These are phyloP conservation scores for Acrocephalus arundinaceus DNA, from an alignment of 2,113 vertebrate genomes.

Conservation along the genomic window DNA sequence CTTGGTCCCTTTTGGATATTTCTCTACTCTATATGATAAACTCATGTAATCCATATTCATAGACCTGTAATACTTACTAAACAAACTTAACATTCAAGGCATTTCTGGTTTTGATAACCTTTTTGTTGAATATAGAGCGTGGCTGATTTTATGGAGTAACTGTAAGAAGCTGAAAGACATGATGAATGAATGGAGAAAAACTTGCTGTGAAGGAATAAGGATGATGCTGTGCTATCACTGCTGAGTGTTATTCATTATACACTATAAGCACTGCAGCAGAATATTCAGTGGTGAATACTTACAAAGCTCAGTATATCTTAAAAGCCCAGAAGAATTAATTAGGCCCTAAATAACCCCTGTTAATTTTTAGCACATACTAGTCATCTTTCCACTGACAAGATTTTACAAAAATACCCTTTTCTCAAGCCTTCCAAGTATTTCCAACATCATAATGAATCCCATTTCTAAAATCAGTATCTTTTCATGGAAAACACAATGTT, in stretches of 20 bases:
- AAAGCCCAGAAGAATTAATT: slow-evolving; percentile 26
- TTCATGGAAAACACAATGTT: slow-evolving; percentile 18
- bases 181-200: slow-evolving; percentile 37
- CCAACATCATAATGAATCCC: background rate
- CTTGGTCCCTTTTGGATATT: background rate
- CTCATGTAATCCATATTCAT: background rate
- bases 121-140: slow-evolving; percentile 8
- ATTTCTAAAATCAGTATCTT: slow-evolving; percentile 13
- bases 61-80: background rate
- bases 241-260: slow-evolving; percentile 45
- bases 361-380: slow-evolving; percentile 27
- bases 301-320: slow-evolving; percentile 6
- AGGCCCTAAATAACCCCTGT: slow-evolving; percentile 1
- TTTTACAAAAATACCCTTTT: background rate
- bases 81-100: slow-evolving; percentile 31
- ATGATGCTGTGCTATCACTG: slow-evolving; percentile 24
- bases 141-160: slow-evolving; percentile 33
- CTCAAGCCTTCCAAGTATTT: background rate
- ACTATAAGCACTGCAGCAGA: slow-evolving; percentile 19
- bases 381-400: background rate
- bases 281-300: slow-evolving; percentile 37
- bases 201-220: slow-evolving; percentile 14
- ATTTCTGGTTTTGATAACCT: slow-evolving; percentile 26
- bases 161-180: slow-evolving; percentile 24
- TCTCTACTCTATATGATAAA: background rate